phyloP scores from a whole-genome alignment of 2,888 invertebrate species.

The Caenorhabditis sp. region DNA sequence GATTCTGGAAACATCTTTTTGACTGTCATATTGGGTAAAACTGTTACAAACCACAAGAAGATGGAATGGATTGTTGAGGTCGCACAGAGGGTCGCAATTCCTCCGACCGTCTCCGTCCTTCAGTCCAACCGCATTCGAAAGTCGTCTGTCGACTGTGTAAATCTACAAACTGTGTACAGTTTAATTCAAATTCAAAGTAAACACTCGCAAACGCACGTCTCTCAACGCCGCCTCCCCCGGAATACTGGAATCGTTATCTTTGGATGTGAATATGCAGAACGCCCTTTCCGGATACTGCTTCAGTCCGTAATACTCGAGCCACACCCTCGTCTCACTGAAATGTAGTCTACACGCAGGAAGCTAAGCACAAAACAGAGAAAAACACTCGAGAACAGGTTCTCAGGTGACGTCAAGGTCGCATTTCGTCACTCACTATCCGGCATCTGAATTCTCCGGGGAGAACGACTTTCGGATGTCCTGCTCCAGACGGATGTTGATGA shows the following conservation, averaged over 20 bases:
- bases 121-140: constrained; percentile 39
- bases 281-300: constrained; percentile 70
- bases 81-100: constrained; percentile 74
- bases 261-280: constrained; percentile 71
- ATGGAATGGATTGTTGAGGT: constrained; percentile 74
- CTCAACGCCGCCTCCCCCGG: constrained; percentile 58
- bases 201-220: constrained; percentile 48
- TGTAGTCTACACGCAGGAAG: background rate
- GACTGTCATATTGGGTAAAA: background rate
- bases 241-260: constrained; percentile 63
- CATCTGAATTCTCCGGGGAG: constrained; percentile 73
- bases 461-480: constrained; percentile 75
- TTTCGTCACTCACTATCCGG: constrained; percentile 67
- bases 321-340: constrained; percentile 70
- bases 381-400: constrained; percentile 4
- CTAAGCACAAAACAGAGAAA: background rate
- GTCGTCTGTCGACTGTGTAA: constrained; percentile 52
- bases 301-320: constrained; percentile 72
- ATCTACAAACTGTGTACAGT: constrained; percentile 37
- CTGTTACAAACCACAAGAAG: constrained; percentile 65
- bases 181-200: background rate
- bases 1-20: constrained; percentile 29
- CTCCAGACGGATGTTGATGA: constrained; percentile 71
- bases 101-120: constrained; percentile 58
- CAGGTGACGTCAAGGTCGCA: constrained; percentile 6